These are phyloP conservation scores for Sisyra nigra DNA, from an alignment of 2,888 invertebrate species.

Conservation along the genomic window DNA sequence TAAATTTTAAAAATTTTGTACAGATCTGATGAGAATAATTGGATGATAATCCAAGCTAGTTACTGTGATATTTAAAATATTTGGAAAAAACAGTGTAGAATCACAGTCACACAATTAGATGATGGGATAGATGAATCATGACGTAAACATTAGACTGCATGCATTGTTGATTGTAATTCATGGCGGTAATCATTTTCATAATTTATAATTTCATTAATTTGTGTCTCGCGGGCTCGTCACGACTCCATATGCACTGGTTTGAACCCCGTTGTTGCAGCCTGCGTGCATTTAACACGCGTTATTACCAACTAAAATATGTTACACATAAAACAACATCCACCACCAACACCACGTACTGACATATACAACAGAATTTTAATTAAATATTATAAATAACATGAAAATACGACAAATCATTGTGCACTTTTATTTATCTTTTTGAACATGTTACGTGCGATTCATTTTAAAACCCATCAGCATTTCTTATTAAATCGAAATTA, in stretches of 20 bases:
- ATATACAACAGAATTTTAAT: too few relatives aligned
- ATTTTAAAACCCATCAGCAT: too few relatives aligned
- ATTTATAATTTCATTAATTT: constrained; percentile 35
- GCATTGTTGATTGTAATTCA: constrained; percentile 7
- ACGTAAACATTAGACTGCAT: constrained; percentile 3
- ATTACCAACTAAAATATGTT: too few relatives aligned
- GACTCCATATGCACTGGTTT: constrained; percentile 25
- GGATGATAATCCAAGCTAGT: background rate
- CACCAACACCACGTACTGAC: too few relatives aligned
- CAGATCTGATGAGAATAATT: background rate
- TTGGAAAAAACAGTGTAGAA: constrained; percentile 1
- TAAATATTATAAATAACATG: too few relatives aligned
- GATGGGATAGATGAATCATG: constrained; percentile 5
- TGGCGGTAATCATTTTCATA: constrained; percentile 30
- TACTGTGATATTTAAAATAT: background rate
- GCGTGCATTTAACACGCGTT: too few relatives aligned
- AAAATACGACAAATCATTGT: too few relatives aligned
- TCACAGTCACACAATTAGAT: constrained; percentile 4
- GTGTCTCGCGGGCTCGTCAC: constrained; percentile 32
- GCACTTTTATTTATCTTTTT: too few relatives aligned
- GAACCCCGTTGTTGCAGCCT: constrained; percentile 2
- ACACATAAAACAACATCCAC: too few relatives aligned
- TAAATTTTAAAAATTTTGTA: too few relatives aligned
- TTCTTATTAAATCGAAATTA: too few relatives aligned
- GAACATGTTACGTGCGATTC: too few relatives aligned